Base-by-base conservation (phyloP, 2,113 vertebrate genomes). In the Platichthys stellatus region DNA sequence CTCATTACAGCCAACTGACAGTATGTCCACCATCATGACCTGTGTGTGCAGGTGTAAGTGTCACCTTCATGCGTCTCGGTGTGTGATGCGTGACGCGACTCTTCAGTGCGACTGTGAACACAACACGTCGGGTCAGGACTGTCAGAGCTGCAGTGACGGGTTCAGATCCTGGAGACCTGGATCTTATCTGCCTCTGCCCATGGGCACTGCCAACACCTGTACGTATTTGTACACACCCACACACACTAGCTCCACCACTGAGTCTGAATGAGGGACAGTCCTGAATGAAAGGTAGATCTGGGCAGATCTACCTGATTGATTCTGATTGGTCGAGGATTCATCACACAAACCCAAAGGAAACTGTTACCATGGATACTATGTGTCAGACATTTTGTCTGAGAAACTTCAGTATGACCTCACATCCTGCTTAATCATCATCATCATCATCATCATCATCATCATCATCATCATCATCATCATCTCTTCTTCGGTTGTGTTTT, bases 31-130 rank as follows among this genome's bases (percentile, higher is more conserved):
- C 35, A 38, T 38, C 35, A 38, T 38, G 35, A 10, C 20, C 13
- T 11, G 8, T n/a, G 18, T n/a, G 18, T n/a, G 61, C 77, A 99
- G 98, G 92, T 99, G 98, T 87, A 96, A 96, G 76, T 99, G 98
- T 83, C 97, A 98, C 93, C 94, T 98, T 47, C 98, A 99, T 0
- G 96, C 97, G 0, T 95, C 93, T 76, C 92, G 94, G 89, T 99
- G 97, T 86, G 90, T 91, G 8, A 88, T 96, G 81, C 95, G 88
- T 0, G 89, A 93, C 2, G 95, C 95, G 4, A 95, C 94, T 28
- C 94, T 99, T 3, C 94, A 96, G 92, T 99, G 98, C 0, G 96
- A 96, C 67, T 99, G 98, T 0, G 96, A 99, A 26, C 98, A 99
- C 92, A 96, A 97, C 92, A 98, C 98, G 5, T 95, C 94, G 0